Base-by-base conservation (phyloP, 2,113 vertebrate genomes). In the Melanerpes formicivorus region DNA sequence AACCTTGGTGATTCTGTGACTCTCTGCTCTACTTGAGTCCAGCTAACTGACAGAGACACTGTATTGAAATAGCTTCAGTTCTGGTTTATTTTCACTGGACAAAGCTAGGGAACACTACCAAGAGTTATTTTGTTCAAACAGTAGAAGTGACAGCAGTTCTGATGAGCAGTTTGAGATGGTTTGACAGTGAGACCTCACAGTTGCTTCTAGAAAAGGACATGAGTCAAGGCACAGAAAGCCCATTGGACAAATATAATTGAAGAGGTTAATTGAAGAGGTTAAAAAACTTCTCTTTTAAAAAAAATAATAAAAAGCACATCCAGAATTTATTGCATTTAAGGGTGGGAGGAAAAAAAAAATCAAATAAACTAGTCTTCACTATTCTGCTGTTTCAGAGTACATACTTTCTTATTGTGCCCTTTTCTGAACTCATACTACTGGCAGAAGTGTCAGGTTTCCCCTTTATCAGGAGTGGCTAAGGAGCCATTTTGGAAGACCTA, bases 251-350 rank as follows among this genome's bases (percentile, higher is more conserved):
- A 55, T 6, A 10, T 0, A 1, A 1, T 30, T 11, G 40, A 40
- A 40, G 40, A 40, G 11, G 8, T 34, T 71, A 78, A 21, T 37
- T 16, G 0, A 0, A 14, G 19, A 5, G 3, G 3, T 27, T 63
- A 60, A 56, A 50, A 18, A 34, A 37, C 11, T 2, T 8, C 0
- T 54, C 2, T 32, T 78, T 59, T 66, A 62, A 55, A 75, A 52
- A 34, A 56, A 13, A 29, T 4, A 42, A 44, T 6, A 44, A 44
- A 44, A 44, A 44, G 42, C 42, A 44, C 42, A 44, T 25, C 22
- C 11, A 32, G 14, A 15, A 32, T 46, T 66, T 71, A 40, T 67
- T 84, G 11, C 18, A 23, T 60, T 72, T 75, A 46, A 21, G 6
- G 22, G 8, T 7, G 18, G 15, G 5, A 6, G 3, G 2, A 14